Evolutionary conservation across 2,113 vertebrate species (phyloP).

Genomic region (Candoia aspera): DNA sequence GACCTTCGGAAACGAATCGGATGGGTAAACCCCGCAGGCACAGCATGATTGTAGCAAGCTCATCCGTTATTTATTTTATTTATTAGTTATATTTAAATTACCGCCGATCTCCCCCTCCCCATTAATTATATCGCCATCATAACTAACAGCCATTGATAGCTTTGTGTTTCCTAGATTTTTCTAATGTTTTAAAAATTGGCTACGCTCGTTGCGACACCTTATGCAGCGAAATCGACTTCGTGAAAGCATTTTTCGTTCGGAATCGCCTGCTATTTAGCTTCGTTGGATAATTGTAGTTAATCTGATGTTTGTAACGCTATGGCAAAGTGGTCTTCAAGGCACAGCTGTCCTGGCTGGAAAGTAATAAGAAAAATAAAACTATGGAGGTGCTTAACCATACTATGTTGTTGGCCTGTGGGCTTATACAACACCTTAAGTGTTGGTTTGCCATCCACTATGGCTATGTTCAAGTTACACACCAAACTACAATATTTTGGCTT

Average conservation of each 20-base stretch:
- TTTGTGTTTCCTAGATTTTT: not conserved
- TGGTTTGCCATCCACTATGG: not conserved
- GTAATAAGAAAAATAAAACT: not conserved
- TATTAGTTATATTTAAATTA: too few relatives aligned
- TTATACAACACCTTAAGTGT: not conserved
- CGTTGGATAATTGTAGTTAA: not conserved
- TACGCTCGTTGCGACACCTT: not conserved
- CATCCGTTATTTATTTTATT: too few relatives aligned
- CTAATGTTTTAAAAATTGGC: not conserved
- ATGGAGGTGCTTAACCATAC: not conserved
- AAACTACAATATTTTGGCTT: not conserved
- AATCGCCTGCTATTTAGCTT: not conserved
- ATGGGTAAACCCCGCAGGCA: not conserved
- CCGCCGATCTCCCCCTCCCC: too few relatives aligned
- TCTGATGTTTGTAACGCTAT: not conserved
- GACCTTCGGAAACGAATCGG: not conserved
- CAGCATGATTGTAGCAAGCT: not conserved
- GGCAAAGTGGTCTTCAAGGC: not conserved
- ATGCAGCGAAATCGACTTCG: not conserved
- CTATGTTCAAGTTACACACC: not conserved
- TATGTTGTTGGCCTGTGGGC: not conserved
- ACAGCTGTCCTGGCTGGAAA: not conserved
- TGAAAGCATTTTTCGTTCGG: not conserved
- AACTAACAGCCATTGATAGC: not conserved
- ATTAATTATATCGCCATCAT: not conserved